Base-by-base conservation (phyloP, 2,797 vertebrate genomes). In the Anniella stebbinsi region DNA sequence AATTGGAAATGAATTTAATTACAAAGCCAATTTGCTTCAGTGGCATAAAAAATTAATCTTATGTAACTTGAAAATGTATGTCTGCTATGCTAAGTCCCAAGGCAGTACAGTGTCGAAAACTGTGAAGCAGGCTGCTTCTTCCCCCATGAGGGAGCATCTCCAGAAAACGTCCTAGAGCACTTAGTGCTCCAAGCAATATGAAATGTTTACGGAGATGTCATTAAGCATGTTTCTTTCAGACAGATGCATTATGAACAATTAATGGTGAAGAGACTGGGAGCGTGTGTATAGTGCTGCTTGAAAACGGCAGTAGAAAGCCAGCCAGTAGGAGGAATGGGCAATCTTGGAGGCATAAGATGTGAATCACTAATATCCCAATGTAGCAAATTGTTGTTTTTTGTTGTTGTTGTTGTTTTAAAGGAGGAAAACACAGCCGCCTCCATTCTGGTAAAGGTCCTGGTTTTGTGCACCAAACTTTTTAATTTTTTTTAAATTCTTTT, bases 1-100 rank as follows among this genome's bases (percentile, higher is more conserved):
- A 94, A 86, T 60, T 76, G 89, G 90, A 96, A 96, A 93, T 91
- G 66, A 90, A 93, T 80, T 95, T 93, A 94, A 95, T 94, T 97
- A 93, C 90, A 94, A 95, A 96, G 86, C 84, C 5, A 92, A 92
- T 91, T 88, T 30, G 0, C 85, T 95, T 95, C 89, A 92, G 13
- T 82, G 28, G 76, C 72, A 93, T 92, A 93, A 95, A 95, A 96
- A 92, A 93, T 92, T 94, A 91, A 93, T 93, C 90, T 95, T 93
- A 91, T 84, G 57, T 94, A 94, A 93, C 60, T 94, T 96, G 92
- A 69, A 96, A 96, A 91, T 92, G 30, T 92, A 66, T 4, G 1
- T 89, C 72, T 94, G 28, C 77, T 94, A 81, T 57, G 36, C 87
- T 54, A 87, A 93, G 33, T 95, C 89, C 95, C 86, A 91, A 83